phyloP scores from a whole-genome alignment of 2,888 invertebrate species.

The Lordiphosa andalusiaca region DNA sequence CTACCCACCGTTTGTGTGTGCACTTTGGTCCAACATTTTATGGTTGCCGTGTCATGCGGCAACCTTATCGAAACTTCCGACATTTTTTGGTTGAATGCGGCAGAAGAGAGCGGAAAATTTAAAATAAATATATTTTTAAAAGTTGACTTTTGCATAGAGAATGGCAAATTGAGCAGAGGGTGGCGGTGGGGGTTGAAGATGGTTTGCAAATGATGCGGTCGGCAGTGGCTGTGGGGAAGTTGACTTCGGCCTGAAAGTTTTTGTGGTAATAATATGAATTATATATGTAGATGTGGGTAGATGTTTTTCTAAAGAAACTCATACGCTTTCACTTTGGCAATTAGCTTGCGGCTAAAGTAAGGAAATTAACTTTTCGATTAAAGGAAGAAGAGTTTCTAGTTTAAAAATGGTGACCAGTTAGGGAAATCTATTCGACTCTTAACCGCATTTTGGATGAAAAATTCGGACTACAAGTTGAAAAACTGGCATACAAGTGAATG shows the following conservation, averaged over 20 bases:
- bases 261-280: too few species aligned
- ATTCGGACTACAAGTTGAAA: too few species aligned
- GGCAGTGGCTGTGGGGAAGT: not conserved
- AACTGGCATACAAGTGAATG: too few species aligned
- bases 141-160: conserved; percentile 13
- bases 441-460: too few species aligned
- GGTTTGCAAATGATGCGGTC: conserved; percentile 6
- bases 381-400: too few species aligned
- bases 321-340: too few species aligned
- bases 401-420: too few species aligned
- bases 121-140: conserved; percentile 50
- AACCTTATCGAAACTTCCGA: conserved; percentile 66
- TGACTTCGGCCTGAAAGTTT: not conserved
- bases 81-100: conserved; percentile 40
- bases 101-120: conserved; percentile 59
- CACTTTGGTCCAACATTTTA: conserved; percentile 66
- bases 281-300: too few species aligned
- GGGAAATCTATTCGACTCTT: too few species aligned
- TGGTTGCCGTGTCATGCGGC: conserved; percentile 46
- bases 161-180: conserved; percentile 3
- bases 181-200: not conserved
- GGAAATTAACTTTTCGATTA: too few species aligned
- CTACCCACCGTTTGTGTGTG: conserved; percentile 13
- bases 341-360: too few species aligned
- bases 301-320: too few species aligned